Percentiles rank a stretch among this genome's conserved stretches.
These are phyloP conservation scores for Sphenopsis melanotis DNA, from an alignment of 2,797 vertebrate genomes.

Conservation along the genomic window DNA sequence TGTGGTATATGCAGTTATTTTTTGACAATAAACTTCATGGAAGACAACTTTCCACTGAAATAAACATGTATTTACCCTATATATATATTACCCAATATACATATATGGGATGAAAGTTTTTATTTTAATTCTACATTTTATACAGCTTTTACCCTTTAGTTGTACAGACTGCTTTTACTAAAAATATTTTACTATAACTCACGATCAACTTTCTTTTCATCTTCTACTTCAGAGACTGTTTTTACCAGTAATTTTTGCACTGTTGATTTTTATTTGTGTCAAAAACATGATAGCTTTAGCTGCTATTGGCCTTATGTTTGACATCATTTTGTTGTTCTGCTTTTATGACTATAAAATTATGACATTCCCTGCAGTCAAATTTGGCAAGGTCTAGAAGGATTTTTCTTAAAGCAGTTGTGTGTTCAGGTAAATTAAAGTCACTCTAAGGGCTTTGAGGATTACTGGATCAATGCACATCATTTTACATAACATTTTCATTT, in stretches of 20 bases:
- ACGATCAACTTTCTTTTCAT: not conserved
- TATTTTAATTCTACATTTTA: conserved; percentile 16
- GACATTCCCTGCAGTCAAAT: conserved; percentile 27
- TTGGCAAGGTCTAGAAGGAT: conserved; percentile 47
- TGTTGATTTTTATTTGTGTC: conserved; percentile 21
- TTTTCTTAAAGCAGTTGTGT: conserved; percentile 51
- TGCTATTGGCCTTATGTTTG: conserved; percentile 1
- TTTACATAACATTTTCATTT: conserved; percentile 56
- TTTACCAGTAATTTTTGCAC: conserved; percentile 12
- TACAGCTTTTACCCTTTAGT: not conserved
- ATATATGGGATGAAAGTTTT: not conserved
- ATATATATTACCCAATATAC: not conserved
- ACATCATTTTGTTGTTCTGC: conserved; percentile 52
- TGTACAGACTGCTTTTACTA: not conserved
- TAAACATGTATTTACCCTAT: not conserved
- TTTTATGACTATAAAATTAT: conserved; percentile 53
- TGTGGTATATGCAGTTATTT: not conserved
- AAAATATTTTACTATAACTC: not conserved
- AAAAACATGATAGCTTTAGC: conserved; percentile 1
- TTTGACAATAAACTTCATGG: conserved; percentile 8
- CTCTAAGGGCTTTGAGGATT: conserved; percentile 46
- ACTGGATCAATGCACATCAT: conserved; percentile 39
- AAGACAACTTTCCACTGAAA: conserved; percentile 9
- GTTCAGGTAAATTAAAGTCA: conserved; percentile 64
- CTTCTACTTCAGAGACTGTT: not conserved